A percentile compares a stretch with the other conserved stretches of the same genome.
Conservation (phyloP, 2,888 invertebrate genomes). For the Imbricaverruca yamaguchii region DNA sequence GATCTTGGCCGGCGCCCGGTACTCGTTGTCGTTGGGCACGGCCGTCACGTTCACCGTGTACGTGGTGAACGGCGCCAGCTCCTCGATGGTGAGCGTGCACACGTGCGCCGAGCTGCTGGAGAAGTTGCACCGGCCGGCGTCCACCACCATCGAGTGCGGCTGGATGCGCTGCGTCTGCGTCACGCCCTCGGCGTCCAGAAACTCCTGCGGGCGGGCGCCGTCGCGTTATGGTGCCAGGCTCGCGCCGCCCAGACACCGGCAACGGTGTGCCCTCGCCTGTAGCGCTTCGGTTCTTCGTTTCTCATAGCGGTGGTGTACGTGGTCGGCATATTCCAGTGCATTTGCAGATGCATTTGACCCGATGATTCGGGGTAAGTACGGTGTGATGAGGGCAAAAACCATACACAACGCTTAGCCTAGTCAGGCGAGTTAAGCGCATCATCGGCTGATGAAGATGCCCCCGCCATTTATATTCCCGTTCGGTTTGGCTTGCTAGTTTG, state of each 20-base stretch:
- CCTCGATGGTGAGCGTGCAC: constrained; percentile 69
- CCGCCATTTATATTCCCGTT: too few relatives aligned
- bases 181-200: constrained; percentile 86
- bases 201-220: constrained; percentile 48
- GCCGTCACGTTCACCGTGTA: constrained; percentile 87
- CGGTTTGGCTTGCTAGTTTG: too few relatives aligned
- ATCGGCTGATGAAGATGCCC: too few relatives aligned
- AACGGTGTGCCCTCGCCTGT: constrained; percentile 44
- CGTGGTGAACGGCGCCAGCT: constrained; percentile 85
- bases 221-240: too few relatives aligned
- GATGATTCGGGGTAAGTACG: too few relatives aligned
- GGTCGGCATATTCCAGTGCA: too few relatives aligned
- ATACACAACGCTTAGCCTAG: too few relatives aligned
- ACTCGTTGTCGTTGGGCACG: constrained; percentile 70
- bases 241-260: constrained; percentile 64
- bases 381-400: too few relatives aligned
- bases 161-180: constrained; percentile 74
- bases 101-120: constrained; percentile 52
- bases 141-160: constrained; percentile 56
- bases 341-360: too few relatives aligned
- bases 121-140: constrained; percentile 29
- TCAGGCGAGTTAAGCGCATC: too few relatives aligned
- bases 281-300: too few relatives aligned
- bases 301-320: too few relatives aligned
- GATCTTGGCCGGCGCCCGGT: constrained; percentile 83